phyloP scores from a whole-genome alignment of 2,888 invertebrate species.

The Micoletzkya japonica region DNA sequence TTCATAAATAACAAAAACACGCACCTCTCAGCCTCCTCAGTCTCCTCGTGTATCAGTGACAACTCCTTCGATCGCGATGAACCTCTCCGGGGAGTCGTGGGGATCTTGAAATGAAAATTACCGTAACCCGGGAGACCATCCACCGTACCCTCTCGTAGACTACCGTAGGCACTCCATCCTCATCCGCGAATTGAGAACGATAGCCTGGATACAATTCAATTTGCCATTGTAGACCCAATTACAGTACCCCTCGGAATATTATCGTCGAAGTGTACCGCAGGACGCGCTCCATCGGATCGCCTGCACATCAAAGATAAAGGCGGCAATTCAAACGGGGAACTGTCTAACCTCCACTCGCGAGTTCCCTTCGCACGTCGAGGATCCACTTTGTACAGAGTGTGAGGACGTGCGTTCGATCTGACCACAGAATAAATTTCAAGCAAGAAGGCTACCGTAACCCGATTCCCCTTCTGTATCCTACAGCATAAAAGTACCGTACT shows the following conservation, averaged over 20 bases:
- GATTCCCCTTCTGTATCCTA: not conserved
- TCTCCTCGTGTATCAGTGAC: conserved; percentile 32
- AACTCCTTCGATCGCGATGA: conserved; percentile 26
- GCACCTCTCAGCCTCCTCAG: conserved; percentile 29
- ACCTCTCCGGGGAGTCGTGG: conserved; percentile 20
- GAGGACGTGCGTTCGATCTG: conserved; percentile 21
- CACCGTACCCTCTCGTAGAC: conserved; percentile 17
- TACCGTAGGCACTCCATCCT: conserved; percentile 9
- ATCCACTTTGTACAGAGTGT: conserved; percentile 21
- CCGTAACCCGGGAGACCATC: not conserved
- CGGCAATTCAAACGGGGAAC: not conserved
- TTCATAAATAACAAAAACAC: too few species aligned
- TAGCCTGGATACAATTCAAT: not conserved
- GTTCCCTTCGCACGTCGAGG: not conserved
- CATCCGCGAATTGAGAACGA: conserved; percentile 10
- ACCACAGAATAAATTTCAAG: not conserved
- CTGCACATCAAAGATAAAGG: not conserved
- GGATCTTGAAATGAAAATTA: conserved; percentile 13
- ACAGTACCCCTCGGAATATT: conserved; percentile 3
- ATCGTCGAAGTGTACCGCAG: too few species aligned
- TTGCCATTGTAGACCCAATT: not conserved
- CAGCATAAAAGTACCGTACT: not conserved
- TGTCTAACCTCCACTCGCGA: not conserved
- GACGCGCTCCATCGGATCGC: conserved; percentile 1
- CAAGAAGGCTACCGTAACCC: not conserved